Base-by-base conservation (phyloP, 2,888 invertebrate species). In the Epinotia nisella region DNA sequence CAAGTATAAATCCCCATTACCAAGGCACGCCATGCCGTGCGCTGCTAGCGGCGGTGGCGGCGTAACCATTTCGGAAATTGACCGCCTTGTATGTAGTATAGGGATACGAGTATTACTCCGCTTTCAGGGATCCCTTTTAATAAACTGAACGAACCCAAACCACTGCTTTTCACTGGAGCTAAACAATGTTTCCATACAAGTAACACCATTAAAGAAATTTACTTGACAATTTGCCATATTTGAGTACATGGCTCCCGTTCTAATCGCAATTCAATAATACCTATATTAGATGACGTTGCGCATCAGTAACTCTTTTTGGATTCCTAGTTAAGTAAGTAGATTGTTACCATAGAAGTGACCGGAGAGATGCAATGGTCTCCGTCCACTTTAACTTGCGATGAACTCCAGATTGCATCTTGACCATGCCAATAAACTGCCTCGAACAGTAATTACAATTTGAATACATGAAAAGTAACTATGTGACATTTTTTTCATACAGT, bases 21-120 rank as follows among this genome's bases (percentile, higher is more conserved):
- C 56, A 17, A 5, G 56, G 21, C 72, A 72, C 71, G 72, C 72
- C 35, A 72, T 55, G 71, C 53, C 49, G 24, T 61, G 67, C 39
- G 56, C 61, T 49, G 53, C 53, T 45, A 19, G 45, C 66, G 53
- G 17, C 45, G 17, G 45, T 56, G 53, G 17, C 45, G 17, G 59
- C 59, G 59, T 29, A 72, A 72, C 67, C 67, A 68, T 72, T 72
- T 72, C 67, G 61, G 67, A 72, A 61, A 67, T 72, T 72, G 62
- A 51, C 67, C 61, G 10, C 56, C 39, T 68, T 24, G 59, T 68
- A 45, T 29, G 55, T 55, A 24, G 65, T 55, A n/a, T n/a, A 53
- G 55, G 19, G 21, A 66, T 41, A 24, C 19, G n/a, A n/a, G n/a
- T n/a, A n/a, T n/a, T 56, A 24, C n/a, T 41, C 24, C 3, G 55